Percentiles rank a stretch among this genome's conserved stretches.
phyloP scores from a whole-genome alignment of 1,140 invertebrate genomes.

The Zaprionus camerounensis region DNA sequence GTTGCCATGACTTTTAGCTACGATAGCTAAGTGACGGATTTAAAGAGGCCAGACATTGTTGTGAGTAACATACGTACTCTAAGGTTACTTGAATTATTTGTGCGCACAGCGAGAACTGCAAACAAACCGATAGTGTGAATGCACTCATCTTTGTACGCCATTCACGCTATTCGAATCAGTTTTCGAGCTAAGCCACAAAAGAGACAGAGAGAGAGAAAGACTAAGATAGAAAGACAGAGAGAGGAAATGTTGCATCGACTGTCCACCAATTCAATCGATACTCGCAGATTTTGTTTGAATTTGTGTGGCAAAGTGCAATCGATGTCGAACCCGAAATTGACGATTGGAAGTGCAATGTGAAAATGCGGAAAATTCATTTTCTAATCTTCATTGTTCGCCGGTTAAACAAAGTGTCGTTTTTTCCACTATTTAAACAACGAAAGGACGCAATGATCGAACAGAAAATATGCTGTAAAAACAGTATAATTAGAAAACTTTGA shows the following conservation, averaged over 20 bases:
- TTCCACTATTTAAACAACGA: background rate
- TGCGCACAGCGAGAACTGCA: background rate
- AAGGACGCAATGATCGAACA: background rate
- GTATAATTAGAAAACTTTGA: background rate
- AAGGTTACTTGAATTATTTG: background rate
- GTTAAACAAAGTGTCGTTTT: slow-evolving; percentile 13
- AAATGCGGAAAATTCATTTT: slow-evolving; percentile 40
- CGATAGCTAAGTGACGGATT: background rate
- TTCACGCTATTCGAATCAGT: background rate
- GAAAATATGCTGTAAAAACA: background rate
- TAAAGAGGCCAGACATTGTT: background rate
- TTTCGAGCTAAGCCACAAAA: background rate
- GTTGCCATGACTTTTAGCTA: background rate
- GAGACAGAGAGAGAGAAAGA: background rate
- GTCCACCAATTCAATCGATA: slow-evolving; percentile 43
- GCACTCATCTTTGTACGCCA: background rate
- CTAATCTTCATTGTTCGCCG: slow-evolving; percentile 19
- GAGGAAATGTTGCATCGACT: background rate
- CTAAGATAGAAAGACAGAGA: background rate
- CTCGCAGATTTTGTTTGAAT: slow-evolving; percentile 49
- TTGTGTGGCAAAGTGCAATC: slow-evolving; percentile 42
- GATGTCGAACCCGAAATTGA: slow-evolving; percentile 35
- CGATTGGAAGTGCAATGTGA: slow-evolving; percentile 44
- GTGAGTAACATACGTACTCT: background rate
- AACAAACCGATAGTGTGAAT: background rate